Evolutionary conservation across 2,113 vertebrate species (phyloP).

Genomic region (Noctilio leporinus): DNA sequence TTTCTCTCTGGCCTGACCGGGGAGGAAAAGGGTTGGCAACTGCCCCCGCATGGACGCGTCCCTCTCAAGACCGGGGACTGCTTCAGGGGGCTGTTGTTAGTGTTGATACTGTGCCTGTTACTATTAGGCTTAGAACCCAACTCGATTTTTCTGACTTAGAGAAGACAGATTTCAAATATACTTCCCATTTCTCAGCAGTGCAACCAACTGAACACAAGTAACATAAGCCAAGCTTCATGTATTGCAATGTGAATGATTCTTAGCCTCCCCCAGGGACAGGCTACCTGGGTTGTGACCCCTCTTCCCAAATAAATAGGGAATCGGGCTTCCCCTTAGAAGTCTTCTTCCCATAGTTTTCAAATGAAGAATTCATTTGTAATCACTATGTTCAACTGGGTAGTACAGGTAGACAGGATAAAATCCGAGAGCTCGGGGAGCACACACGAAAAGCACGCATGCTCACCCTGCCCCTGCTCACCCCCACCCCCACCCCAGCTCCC

Average conservation of each 20-base stretch:
- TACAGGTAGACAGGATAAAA: neutral
- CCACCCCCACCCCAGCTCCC: neutral
- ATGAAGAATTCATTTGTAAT: neutral
- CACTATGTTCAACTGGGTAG: neutral
- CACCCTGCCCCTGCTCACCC: neutral
- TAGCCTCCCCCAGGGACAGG: neutral
- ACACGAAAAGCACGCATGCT: neutral
- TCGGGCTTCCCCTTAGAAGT: neutral
- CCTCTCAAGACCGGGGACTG: neutral
- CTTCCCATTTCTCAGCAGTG: neutral
- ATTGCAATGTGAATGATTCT: accelerated
- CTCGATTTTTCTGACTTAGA: neutral
- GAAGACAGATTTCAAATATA: neutral
- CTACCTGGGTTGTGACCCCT: neutral
- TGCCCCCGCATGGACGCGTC: accelerated
- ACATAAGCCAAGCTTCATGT: accelerated
- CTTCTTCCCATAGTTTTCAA: neutral
- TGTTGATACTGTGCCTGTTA: too few relatives aligned
- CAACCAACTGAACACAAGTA: accelerated
- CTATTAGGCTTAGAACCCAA: neutral
- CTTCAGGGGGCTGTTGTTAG: accelerated
- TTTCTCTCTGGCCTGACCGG: neutral
- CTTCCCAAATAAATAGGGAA: neutral
- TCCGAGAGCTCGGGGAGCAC: neutral
- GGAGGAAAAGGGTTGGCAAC: too few relatives aligned